Evolutionary conservation across 1,140 invertebrate species (phyloP), one percentile per base, ranked within the genome.

Genomic region (Mercenaria mercenaria): DNA sequence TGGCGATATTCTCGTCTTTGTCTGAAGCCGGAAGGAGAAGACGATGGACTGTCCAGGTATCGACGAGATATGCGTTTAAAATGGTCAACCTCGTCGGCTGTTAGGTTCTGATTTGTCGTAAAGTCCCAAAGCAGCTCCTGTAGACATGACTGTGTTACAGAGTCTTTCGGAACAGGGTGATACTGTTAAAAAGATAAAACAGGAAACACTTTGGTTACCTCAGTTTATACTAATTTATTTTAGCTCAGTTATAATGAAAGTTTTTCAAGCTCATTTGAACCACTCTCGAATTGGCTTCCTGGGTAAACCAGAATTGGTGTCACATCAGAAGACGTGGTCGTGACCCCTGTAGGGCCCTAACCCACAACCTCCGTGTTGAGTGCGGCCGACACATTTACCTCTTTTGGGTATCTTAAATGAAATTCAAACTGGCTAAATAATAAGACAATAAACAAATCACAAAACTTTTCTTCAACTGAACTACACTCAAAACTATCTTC

Each of bases 1-100:
- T 79, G 72, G 34, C 92, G 87, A 41, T 92, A 92, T 56, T 92
- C 92, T 61, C 89, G 89, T 23, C 92, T 39, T 11, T 88, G 50
- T 10, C 92, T 67, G 77, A 88, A 88, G 1, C 77, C 86, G n/a
- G 86, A 37, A 11, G 37, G 29, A 23, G 77, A 41, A 10, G 18
- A 20, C 13, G 41, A 47, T 18, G 59, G 39, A 18, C 23, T 43
- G 15, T 67, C 34, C 0, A 82, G 39, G 20, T 37, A 82, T n/a
- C 15, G 34, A 6, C 61, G 20, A 15, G 80, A 82, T 13, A 82
- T 1, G n/a, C 26, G 11, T 26, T 43, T 82, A 29, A 67, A 82
- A 34, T 64, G 67, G 10, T 4, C 56, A 4, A 13, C n/a, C 6
- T 82, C 59, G 0, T n/a, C 32, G 6, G 52, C 59, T 26, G 80